Conservation (phyloP, 2,797 vertebrate genomes). For the Siniperca scherzeri region DNA sequence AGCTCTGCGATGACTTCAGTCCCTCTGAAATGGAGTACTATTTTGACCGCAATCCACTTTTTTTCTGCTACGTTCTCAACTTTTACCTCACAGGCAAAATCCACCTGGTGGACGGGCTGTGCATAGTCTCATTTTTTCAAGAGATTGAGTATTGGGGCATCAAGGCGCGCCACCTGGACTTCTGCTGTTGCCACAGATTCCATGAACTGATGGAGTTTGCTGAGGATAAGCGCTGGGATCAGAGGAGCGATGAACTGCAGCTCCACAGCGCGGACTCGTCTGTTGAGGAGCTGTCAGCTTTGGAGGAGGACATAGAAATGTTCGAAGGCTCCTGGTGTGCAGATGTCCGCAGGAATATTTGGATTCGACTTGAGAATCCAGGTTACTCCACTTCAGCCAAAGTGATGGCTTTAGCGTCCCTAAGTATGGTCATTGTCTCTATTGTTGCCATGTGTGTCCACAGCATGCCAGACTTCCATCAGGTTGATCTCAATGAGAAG, state of each 20-base stretch:
- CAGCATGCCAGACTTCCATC: constrained; percentile 94
- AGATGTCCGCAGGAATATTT: constrained; percentile 89
- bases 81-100: constrained; percentile 96
- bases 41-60: constrained; percentile 93
- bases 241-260: constrained; percentile 85
- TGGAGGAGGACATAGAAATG: constrained; percentile 89
- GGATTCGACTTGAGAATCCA: constrained; percentile 95
- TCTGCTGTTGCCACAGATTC: constrained; percentile 92
- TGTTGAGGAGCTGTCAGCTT: constrained; percentile 86
- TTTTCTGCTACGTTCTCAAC: constrained; percentile 94
- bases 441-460: constrained; percentile 96
- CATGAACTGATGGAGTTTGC: constrained; percentile 89
- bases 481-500: constrained; percentile 85
- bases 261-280: constrained; percentile 86
- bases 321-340: constrained; percentile 91
- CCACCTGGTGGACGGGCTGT: constrained; percentile 94
- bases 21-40: constrained; percentile 94
- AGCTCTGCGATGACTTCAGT: constrained; percentile 96
- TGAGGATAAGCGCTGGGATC: constrained; percentile 87
- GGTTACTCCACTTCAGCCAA: constrained; percentile 90
- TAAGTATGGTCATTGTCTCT: constrained; percentile 91
- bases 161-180: constrained; percentile 91
- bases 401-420: constrained; percentile 89
- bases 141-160: constrained; percentile 99
- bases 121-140: constrained; percentile 94